phyloP scores from a whole-genome alignment of 2,797 vertebrate genomes.

The Lagothrix lagotricha region DNA sequence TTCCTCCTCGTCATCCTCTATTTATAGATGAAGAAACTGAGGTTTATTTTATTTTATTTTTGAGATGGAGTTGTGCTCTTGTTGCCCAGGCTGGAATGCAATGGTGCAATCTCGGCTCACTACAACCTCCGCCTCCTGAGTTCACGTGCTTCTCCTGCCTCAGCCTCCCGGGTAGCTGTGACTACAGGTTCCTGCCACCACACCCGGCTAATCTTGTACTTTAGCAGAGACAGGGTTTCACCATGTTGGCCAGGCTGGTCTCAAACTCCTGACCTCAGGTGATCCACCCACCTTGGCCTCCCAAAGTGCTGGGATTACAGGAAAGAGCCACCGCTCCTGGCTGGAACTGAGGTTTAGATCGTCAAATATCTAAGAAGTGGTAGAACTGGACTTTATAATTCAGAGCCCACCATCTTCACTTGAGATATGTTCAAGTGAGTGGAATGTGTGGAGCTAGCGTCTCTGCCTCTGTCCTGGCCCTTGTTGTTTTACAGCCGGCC shows the following conservation, averaged over 20 bases:
- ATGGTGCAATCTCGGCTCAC: neutral
- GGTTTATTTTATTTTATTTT: neutral
- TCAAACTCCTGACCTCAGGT: neutral
- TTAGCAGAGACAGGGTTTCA: neutral
- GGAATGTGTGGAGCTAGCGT: neutral
- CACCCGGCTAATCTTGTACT: neutral
- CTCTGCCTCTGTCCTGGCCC: neutral
- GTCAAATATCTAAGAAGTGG: neutral
- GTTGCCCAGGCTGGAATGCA: neutral
- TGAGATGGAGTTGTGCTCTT: neutral
- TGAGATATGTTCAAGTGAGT: neutral
- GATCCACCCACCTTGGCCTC: neutral
- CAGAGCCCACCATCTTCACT: neutral
- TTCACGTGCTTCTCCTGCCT: neutral
- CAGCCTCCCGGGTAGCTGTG: neutral
- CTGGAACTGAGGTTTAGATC: neutral
- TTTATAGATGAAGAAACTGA: neutral
- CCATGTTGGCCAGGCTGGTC: neutral
- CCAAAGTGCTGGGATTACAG: neutral
- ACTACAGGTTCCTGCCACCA: neutral
- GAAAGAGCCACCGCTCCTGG: fast-evolving
- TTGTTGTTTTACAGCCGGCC: neutral
- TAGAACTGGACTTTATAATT: neutral
- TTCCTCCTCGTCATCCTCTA: neutral
- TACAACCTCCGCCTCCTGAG: neutral